Percentiles rank a stretch among this genome's conserved stretches.
Evolutionary conservation across 1,140 invertebrate species (phyloP).

Genomic region (Chymomyza costata): DNA sequence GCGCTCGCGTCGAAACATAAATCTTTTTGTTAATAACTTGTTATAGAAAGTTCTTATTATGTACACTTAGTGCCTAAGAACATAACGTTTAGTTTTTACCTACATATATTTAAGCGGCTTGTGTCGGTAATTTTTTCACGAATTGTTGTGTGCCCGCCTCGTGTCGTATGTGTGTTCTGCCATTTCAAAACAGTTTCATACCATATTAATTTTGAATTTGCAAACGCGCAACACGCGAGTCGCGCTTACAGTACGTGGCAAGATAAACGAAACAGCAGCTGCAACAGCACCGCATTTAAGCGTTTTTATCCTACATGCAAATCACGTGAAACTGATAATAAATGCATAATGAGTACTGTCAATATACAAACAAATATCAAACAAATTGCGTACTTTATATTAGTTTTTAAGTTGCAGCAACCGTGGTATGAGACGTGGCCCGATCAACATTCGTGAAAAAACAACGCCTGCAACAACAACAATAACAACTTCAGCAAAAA

Average conservation of each 20-base stretch:
- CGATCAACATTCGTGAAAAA: slow-evolving; percentile 22
- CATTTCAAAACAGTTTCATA: slow-evolving; percentile 44
- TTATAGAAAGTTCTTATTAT: not conserved
- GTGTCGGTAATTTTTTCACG: slow-evolving; percentile 29
- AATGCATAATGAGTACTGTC: slow-evolving; percentile 54
- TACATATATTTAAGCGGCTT: slow-evolving; percentile 35
- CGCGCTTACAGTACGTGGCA: slow-evolving; percentile 9
- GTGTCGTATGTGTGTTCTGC: slow-evolving; percentile 8
- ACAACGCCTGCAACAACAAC: not conserved
- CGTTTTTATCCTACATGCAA: slow-evolving; percentile 43
- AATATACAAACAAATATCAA: too few relatives aligned
- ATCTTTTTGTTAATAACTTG: slow-evolving; percentile 20
- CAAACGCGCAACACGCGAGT: slow-evolving; percentile 8
- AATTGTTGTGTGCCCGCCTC: slow-evolving; percentile 9
- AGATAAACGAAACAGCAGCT: slow-evolving; percentile 20
- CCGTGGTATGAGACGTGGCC: too few relatives aligned
- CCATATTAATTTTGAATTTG: slow-evolving; percentile 33
- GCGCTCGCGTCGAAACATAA: slow-evolving; percentile 23
- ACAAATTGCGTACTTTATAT: slow-evolving; percentile 10
- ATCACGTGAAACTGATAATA: slow-evolving; percentile 49
- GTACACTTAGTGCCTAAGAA: slow-evolving; percentile 59
- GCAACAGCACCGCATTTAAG: slow-evolving; percentile 54
- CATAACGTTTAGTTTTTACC: slow-evolving; percentile 52
- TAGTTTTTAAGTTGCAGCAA: slow-evolving; percentile 1
- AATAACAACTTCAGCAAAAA: too few relatives aligned